Percentiles rank a stretch among this genome's conserved stretches.
Conservation (phyloP, 2,888 invertebrate genomes). For the Amaurobius ferox region DNA sequence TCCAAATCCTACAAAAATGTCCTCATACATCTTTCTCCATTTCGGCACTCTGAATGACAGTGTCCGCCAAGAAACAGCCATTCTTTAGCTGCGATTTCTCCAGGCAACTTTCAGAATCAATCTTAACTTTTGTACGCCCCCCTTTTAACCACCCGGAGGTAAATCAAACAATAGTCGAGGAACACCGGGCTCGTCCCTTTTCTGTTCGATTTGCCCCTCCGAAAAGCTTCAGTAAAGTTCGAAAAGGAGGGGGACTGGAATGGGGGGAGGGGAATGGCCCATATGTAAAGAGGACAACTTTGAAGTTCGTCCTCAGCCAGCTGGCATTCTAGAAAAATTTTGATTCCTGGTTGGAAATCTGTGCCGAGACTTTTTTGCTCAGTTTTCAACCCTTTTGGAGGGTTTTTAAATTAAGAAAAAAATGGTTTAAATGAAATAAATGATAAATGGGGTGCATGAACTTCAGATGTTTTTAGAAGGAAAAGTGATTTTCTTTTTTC, state of each 20-base stretch:
- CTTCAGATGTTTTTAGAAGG: not conserved
- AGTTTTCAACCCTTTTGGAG: not conserved
- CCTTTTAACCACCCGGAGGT: constrained; percentile 26
- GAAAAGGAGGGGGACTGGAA: constrained; percentile 9
- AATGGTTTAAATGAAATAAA: not conserved
- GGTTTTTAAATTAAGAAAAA: not conserved
- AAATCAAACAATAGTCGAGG: constrained; percentile 62
- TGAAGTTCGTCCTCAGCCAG: not conserved
- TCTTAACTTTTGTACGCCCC: constrained; percentile 2
- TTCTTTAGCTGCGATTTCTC: no score
- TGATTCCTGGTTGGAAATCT: not conserved
- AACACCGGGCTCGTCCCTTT: constrained; percentile 43
- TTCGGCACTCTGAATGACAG: no score
- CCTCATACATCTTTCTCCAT: no score
- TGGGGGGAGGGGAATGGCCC: not conserved
- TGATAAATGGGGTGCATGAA: not conserved
- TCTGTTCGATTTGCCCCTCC: constrained; percentile 48
- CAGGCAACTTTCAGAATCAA: no score
- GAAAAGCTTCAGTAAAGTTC: constrained; percentile 54
- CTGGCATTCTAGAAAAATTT: not conserved
- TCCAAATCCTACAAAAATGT: no score
- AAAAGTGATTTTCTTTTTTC: no score
- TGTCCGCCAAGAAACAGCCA: no score
- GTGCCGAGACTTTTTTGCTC: not conserved
- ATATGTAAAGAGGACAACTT: not conserved